Base-by-base conservation (phyloP, 1,140 invertebrate genomes). In the Drosophila watanabei region DNA sequence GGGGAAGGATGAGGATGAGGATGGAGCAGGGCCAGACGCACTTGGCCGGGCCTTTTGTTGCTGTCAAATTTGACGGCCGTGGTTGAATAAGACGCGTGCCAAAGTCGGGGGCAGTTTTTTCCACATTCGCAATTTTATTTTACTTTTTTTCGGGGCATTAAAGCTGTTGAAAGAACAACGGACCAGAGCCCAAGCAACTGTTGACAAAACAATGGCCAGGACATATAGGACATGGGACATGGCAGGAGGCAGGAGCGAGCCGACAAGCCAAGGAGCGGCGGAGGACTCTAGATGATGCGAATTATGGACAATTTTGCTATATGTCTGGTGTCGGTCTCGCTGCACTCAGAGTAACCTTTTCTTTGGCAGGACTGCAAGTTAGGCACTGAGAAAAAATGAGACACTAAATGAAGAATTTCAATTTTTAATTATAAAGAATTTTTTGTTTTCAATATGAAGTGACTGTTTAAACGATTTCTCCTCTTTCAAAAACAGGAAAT, bases 11-110 rank as follows among this genome's bases (percentile, higher is more conserved):
- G 28, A 20, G 57, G 45, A 37, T 8, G 10, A 18, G 13, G 45
- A 2, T 3, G 35, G 13, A 13, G n/a, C 32, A 24, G 66, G 20
- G 11, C 20, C 83, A 84, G 84, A 80, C 80, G 63, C 80, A 84
- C 72, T 87, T 87, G 78, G 81, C 62, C 65, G 51, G 56, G 41
- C 48, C 75, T 82, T 68, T 75, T 75, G 63, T 48, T 61, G 88
- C 80, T 91, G 90, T 92, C 90, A 92, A 92, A 92, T 79, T 91
- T 92, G 90, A 92, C 82, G 90, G 82, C 82, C 82, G 75, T 75
- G 80, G 69, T 80, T 68, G 87, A 80, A 72, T 43, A 86, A 82
- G 86, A 90, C 86, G 86, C 86, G 86, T 90, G 86, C 86, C 87
- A 89, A 39, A 57, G 65, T 56, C 72, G 69, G 61, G 48, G 60